Percentiles rank a stretch among this genome's conserved stretches.
These are phyloP conservation scores for Cryptoblepharus egeriae DNA, from an alignment of 2,797 vertebrate genomes.

Conservation along the genomic window DNA sequence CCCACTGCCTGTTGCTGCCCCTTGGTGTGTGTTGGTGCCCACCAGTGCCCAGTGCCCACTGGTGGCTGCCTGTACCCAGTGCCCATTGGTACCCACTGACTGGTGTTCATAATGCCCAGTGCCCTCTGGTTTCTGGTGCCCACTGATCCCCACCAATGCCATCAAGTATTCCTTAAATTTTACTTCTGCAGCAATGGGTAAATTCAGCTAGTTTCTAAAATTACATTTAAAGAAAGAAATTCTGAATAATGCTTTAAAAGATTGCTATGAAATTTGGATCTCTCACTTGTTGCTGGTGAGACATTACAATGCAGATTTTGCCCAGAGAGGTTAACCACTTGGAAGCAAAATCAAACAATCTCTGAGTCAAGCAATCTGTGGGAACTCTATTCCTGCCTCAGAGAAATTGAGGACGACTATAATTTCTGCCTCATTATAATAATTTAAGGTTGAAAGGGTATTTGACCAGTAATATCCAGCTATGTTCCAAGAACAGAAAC, in stretches of 20 bases:
- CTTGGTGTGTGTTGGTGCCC: no score
- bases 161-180: no score
- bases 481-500: background rate
- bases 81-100: no score
- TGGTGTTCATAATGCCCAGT: no score
- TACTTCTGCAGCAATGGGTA: no score
- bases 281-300: background rate
- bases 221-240: no score
- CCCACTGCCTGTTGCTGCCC: no score
- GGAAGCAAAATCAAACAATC: background rate
- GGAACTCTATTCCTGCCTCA: background rate
- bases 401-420: background rate
- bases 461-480: background rate
- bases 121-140: no score
- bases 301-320: background rate
- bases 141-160: no score
- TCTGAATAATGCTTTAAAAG: background rate
- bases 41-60: no score
- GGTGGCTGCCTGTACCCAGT: no score
- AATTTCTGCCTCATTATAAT: constrained; percentile 4
- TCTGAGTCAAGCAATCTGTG: background rate
- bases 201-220: no score
- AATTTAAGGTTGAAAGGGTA: background rate
- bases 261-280: background rate
- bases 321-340: background rate